These are phyloP conservation scores for Columba livia DNA, from an alignment of 2,113 vertebrate species.

Conservation along the genomic window DNA sequence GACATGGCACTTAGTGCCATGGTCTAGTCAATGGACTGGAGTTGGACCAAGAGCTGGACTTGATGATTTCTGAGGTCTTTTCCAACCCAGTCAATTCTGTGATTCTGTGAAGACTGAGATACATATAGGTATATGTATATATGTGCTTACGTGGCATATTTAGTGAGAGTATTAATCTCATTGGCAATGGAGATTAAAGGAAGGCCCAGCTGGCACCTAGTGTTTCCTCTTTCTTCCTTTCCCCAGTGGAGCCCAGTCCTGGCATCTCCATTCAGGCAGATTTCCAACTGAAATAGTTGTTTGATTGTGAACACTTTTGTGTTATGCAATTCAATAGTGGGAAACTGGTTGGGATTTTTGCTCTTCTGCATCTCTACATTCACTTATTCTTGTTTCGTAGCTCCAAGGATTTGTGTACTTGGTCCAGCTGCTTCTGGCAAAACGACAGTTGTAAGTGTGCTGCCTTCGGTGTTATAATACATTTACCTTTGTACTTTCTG, in stretches of 20 bases:
- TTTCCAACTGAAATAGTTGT: neutral
- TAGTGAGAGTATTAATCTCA: neutral
- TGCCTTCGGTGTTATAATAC: neutral
- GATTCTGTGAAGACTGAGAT: neutral
- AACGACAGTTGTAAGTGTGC: conserved; percentile 79
- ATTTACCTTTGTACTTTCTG: neutral
- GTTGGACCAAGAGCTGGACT: too few species aligned
- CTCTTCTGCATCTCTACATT: conserved; percentile 8
- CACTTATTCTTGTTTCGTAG: conserved; percentile 50
- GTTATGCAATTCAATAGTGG: neutral
- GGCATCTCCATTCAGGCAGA: neutral
- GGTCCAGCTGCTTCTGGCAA: conserved; percentile 89
- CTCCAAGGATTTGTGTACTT: conserved; percentile 79
- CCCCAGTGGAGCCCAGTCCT: neutral
- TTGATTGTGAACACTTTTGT: neutral
- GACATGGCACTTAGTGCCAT: too few species aligned
- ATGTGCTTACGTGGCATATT: neutral
- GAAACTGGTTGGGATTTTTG: neutral
- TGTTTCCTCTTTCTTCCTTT: neutral
- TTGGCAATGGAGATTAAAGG: conserved; percentile 6
- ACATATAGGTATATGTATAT: rapidly evolving
- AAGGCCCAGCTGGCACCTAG: neutral
- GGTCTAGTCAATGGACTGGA: too few species aligned
- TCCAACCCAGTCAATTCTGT: too few species aligned
- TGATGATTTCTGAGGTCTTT: too few species aligned